A percentile compares a stretch with the other conserved stretches of the same genome.
Evolutionary conservation across 23 tunicate genomes (phyloP).

Genomic region (Halocynthia aurantium): DNA sequence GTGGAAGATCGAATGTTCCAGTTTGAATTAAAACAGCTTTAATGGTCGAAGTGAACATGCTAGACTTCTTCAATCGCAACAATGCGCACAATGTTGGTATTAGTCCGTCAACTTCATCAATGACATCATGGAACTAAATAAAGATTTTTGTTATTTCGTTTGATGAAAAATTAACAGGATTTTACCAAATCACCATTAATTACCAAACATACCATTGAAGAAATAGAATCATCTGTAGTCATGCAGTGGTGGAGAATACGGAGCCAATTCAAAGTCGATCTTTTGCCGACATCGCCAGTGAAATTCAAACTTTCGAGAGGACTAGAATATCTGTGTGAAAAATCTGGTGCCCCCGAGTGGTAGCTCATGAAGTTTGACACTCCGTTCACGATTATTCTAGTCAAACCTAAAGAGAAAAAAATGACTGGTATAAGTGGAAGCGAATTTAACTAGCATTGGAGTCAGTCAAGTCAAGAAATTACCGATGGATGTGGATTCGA

Average conservation of each 20-base stretch:
- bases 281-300: neutral
- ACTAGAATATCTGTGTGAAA: neutral
- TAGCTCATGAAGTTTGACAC: slow-evolving; percentile 11
- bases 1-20: neutral
- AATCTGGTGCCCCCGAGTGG: neutral
- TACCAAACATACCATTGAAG: no score
- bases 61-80: neutral
- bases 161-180: neutral
- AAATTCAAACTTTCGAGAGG: neutral
- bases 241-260: slow-evolving; percentile 11
- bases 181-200: neutral
- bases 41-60: neutral
- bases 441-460: neutral
- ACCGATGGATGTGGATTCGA: slow-evolving; percentile 12
- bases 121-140: neutral
- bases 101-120: neutral
- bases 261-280: slow-evolving; percentile 12
- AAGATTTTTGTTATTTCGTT: neutral
- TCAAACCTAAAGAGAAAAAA: neutral
- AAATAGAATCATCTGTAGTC: neutral
- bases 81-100: slow-evolving; percentile 1
- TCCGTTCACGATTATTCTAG: slow-evolving; percentile 6
- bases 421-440: neutral
- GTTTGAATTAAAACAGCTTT: neutral
- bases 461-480: neutral